Evolutionary conservation across 2,888 invertebrate genomes (phyloP).

Genomic region (Myopa testacea): DNA sequence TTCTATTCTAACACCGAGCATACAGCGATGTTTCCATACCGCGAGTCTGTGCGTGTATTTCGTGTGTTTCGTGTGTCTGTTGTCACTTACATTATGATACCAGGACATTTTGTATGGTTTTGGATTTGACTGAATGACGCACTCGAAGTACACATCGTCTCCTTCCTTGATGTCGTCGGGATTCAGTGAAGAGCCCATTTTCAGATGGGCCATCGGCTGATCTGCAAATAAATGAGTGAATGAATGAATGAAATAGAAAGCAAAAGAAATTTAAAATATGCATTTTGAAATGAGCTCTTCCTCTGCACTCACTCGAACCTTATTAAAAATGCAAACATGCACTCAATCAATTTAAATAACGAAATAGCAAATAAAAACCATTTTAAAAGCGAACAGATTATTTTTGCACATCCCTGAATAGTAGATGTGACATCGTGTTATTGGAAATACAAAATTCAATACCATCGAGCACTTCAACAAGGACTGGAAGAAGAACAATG

Average conservation of each 20-base stretch:
- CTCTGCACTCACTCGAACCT: not conserved
- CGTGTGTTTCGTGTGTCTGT: no score
- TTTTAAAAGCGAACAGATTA: not conserved
- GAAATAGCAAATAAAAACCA: not conserved
- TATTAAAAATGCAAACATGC: slow-evolving; percentile 30
- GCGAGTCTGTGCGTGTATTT: no score
- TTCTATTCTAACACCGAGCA: no score
- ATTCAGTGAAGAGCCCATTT: slow-evolving; percentile 86
- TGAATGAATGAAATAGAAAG: no score
- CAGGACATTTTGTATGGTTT: slow-evolving; percentile 86
- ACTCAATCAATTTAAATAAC: slow-evolving; percentile 33
- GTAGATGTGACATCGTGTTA: not conserved
- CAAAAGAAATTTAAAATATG: not conserved
- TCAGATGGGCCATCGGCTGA: slow-evolving; percentile 82
- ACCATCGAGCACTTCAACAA: not conserved
- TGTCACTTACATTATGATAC: slow-evolving; percentile 85
- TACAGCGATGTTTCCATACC: no score
- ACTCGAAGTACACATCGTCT: slow-evolving; percentile 90
- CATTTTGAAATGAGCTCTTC: not conserved
- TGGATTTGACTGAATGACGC: slow-evolving; percentile 86
- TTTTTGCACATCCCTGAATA: not conserved
- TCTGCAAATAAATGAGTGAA: slow-evolving; percentile 71
- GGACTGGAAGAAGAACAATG: not conserved
- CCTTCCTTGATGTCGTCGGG: slow-evolving; percentile 91
- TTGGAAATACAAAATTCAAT: not conserved